Evolutionary conservation across 2,888 invertebrate species (phyloP), one percentile per base, ranked within the genome.

Genomic region (Molorchus minor): DNA sequence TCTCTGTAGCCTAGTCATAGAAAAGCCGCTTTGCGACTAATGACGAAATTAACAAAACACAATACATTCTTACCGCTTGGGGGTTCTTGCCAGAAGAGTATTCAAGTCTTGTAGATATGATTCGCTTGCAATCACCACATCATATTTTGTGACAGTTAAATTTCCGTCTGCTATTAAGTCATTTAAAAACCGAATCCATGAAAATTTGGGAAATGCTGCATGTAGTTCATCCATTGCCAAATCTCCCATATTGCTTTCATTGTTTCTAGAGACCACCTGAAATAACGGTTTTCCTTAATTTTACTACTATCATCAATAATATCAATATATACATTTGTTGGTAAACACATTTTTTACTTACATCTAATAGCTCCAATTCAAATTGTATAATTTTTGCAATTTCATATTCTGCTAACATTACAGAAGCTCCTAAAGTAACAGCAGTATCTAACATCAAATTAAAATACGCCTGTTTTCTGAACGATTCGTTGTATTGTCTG

Each of bases 391-490:
- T 36, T 35, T 52, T 52, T 1, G 21, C 19, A 35, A 60, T 51
- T 25, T 56, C 52, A n/a, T 20, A 21, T 17, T 12, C 21, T 16
- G 46, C 55, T 36, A 12, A 4, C 15, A 35, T 41, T 29, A 35
- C 52, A 10, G 52, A 56, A 3, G 45, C 56, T 33, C 60, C 60
- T 21, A 60, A 20, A 13, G 17, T 25, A 21, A 52, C 51, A 12
- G 52, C 60, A 16, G 56, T 52, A 20, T 56, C 46, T n/a, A 56
- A 45, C 51, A 60, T 60, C 41, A 60, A 46, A 20, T 29, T 41
- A 3, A 21, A 10, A 25, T 56, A 56, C n/a, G 33, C 30, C 1
- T 45, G 30, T 30, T 52, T 47, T 20, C 47, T 41, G 17, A 35
- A 43, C 4, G 47, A 29, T 1, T 43, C 54, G 19, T 36, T 15